phyloP scores from a whole-genome alignment of 2,888 invertebrate species.

The Lepidocyrtoides sp. region DNA sequence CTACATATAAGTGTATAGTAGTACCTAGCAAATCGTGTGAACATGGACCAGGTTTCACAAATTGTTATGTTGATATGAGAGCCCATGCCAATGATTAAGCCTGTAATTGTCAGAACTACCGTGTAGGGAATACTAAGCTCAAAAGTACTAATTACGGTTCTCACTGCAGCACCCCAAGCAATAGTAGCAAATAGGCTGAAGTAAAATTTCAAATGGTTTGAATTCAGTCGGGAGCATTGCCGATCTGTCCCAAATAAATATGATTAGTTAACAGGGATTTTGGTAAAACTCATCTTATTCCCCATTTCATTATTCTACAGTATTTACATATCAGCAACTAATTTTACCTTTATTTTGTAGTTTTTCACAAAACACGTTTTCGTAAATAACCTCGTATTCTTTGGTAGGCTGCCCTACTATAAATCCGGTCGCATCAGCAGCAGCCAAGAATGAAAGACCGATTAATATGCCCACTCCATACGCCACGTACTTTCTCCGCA shows the following conservation, averaged over 20 bases:
- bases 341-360: constrained; percentile 52
- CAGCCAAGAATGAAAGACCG: constrained; percentile 71
- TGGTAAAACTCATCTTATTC: background rate
- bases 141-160: constrained; percentile 83
- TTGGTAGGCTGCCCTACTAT: constrained; percentile 58
- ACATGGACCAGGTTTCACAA: constrained; percentile 80
- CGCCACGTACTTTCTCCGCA: constrained; percentile 50
- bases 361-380: constrained; percentile 73
- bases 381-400: constrained; percentile 65
- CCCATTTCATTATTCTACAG: too few relatives aligned
- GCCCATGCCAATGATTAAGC: constrained; percentile 86
- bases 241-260: constrained; percentile 50
- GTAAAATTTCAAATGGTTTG: constrained; percentile 82
- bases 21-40: constrained; percentile 83
- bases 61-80: constrained; percentile 62
- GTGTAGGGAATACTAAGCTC: constrained; percentile 86
- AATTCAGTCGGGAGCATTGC: constrained; percentile 77
- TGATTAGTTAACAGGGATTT: background rate
- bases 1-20: background rate
- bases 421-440: constrained; percentile 52
- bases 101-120: constrained; percentile 86
- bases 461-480: constrained; percentile 59
- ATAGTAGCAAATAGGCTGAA: constrained; percentile 83
- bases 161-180: constrained; percentile 84
- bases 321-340: too few relatives aligned